Percentiles rank a stretch among this genome's conserved stretches.
phyloP scores from a whole-genome alignment of 2,888 invertebrate genomes.

The Altica lythri region DNA sequence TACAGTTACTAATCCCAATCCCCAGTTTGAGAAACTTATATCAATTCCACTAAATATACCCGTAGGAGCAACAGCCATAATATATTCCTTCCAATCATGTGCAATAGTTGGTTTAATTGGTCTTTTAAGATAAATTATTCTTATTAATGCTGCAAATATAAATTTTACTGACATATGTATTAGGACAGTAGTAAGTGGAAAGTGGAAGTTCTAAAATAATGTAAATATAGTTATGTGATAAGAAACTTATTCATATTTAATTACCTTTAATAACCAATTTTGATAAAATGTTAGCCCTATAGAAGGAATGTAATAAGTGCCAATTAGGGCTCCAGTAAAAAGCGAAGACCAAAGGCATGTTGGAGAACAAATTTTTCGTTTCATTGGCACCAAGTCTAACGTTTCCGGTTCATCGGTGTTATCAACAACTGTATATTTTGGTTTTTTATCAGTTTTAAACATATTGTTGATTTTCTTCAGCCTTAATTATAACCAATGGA shows the following conservation, averaged over 20 bases:
- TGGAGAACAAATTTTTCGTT: conserved; percentile 48
- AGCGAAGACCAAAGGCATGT: conserved; percentile 53
- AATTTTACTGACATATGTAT: conserved; percentile 92
- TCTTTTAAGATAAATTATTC: conserved; percentile 62
- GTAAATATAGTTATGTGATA: not conserved
- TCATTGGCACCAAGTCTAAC: conserved; percentile 48
- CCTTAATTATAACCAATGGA: no score
- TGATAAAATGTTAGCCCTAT: conserved; percentile 98
- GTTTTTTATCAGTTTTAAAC: conserved; percentile 31
- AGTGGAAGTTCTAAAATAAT: conserved; percentile 75
- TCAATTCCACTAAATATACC: conserved; percentile 95
- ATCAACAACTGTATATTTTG: conserved; percentile 32
- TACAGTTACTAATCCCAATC: conserved; percentile 90
- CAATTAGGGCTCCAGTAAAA: conserved; percentile 63
- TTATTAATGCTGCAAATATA: conserved; percentile 73
- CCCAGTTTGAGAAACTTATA: conserved; percentile 98
- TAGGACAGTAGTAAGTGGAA: conserved; percentile 87
- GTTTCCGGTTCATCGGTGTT: conserved; percentile 41
- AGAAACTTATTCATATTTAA: not conserved
- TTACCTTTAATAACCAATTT: conserved; percentile 85
- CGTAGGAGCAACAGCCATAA: conserved; percentile 80
- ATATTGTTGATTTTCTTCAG: conserved; percentile 27
- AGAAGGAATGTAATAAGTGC: conserved; percentile 87
- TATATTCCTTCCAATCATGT: conserved; percentile 75
- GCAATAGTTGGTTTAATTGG: conserved; percentile 69